These are phyloP conservation scores for Phlogophora meticulosa DNA, from an alignment of 2,888 invertebrate species.

Conservation along the genomic window DNA sequence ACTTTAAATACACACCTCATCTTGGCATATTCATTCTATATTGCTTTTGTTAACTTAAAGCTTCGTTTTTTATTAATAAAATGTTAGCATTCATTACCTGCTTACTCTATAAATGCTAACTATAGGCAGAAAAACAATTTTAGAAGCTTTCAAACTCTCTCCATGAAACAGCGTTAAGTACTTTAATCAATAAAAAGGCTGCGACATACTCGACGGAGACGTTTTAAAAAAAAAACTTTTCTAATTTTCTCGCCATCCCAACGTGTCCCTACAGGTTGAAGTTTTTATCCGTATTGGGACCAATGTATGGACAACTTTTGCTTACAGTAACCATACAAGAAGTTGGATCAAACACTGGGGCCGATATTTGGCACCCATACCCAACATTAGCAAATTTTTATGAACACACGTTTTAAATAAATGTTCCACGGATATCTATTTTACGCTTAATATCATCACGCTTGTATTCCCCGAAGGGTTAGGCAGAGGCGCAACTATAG, in stretches of 20 bases:
- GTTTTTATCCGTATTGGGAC: slow-evolving; percentile 63
- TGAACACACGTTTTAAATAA: slow-evolving; percentile 3
- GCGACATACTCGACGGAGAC: slow-evolving; percentile 73
- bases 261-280: slow-evolving; percentile 66
- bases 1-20: too few species aligned
- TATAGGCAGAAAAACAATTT: background rate
- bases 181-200: slow-evolving; percentile 46
- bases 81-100: too few species aligned
- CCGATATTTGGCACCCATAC: background rate
- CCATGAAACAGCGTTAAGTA: background rate
- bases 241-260: slow-evolving; percentile 77
- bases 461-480: too few species aligned
- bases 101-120: background rate
- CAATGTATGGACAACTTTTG: slow-evolving; percentile 29
- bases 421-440: slow-evolving; percentile 16
- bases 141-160: slow-evolving; percentile 1
- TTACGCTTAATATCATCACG: too few species aligned
- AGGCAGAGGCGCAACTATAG: too few species aligned
- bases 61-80: too few species aligned
- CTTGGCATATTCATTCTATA: too few species aligned
- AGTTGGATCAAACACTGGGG: slow-evolving; percentile 6
- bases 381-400: slow-evolving; percentile 5
- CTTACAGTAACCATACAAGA: background rate
- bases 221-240: slow-evolving; percentile 81
- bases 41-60: too few species aligned